Percentiles rank a stretch among this genome's conserved stretches.
Conservation (phyloP, 2,113 vertebrate species). For the Willisornis vidua region DNA sequence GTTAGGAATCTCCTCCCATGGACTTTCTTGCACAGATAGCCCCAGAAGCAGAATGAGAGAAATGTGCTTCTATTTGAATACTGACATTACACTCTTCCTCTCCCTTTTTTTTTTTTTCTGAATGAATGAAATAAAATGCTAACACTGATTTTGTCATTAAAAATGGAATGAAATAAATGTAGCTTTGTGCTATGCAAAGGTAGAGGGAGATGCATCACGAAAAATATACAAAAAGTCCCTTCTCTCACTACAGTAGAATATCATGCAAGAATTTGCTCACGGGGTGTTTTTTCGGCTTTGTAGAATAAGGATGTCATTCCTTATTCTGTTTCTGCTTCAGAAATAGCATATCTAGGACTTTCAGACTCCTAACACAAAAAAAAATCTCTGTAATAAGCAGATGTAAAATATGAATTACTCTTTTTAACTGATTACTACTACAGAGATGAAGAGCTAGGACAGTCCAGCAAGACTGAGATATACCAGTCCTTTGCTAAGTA, state of each 20-base stretch:
- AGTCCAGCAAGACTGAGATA: constrained; percentile 17
- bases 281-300: neutral
- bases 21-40: neutral
- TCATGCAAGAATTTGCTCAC: neutral
- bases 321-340: neutral
- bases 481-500: neutral
- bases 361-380: neutral
- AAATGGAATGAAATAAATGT: neutral
- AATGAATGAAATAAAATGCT: neutral
- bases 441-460: neutral
- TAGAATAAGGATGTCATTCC: neutral
- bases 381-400: neutral
- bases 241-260: neutral
- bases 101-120: neutral
- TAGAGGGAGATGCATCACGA: fast-evolving
- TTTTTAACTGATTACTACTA: neutral
- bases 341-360: neutral
- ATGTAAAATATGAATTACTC: constrained; percentile 1
- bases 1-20: neutral
- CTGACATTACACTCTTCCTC: neutral
- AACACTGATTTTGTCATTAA: neutral
- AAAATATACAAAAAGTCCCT: neutral
- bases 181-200: neutral
- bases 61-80: neutral
- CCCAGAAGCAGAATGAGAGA: neutral